phyloP scores from a whole-genome alignment of 1,140 invertebrate species.

The Tetramorium alpestre region DNA sequence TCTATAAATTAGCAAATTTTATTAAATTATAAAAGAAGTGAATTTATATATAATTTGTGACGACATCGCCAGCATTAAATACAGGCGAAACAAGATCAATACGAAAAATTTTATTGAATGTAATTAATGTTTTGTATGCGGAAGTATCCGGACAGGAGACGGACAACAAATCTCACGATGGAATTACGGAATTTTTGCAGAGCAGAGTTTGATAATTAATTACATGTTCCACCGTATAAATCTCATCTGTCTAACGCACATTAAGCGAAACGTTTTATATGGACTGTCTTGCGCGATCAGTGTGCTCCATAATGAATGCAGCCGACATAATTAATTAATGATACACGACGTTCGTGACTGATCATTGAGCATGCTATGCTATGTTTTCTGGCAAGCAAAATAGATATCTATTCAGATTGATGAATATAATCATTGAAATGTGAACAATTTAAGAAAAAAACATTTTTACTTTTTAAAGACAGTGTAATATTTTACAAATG shows the following conservation, averaged over 20 bases:
- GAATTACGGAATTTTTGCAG: slow-evolving; percentile 47
- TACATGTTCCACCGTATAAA: slow-evolving; percentile 57
- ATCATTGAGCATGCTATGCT: slow-evolving; percentile 28
- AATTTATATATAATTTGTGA: background rate
- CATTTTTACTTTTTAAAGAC: background rate
- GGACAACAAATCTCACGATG: background rate
- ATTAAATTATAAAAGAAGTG: background rate
- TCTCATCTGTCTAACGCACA: slow-evolving; percentile 52
- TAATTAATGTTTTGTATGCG: slow-evolving; percentile 45
- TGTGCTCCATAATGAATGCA: slow-evolving; percentile 60
- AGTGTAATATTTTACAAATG: background rate
- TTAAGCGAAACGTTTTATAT: slow-evolving; percentile 64
- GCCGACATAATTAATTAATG: slow-evolving; percentile 67
- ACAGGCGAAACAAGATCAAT: background rate
- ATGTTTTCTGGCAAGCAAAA: slow-evolving; percentile 26
- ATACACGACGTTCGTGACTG: slow-evolving; percentile 43
- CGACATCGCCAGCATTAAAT: too few species aligned
- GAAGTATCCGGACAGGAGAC: slow-evolving; percentile 9
- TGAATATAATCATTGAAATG: background rate
- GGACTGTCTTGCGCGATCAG: slow-evolving; percentile 65
- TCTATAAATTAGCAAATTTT: background rate
- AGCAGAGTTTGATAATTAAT: slow-evolving; percentile 69
- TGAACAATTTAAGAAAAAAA: slow-evolving; percentile 54
- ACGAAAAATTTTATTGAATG: background rate
- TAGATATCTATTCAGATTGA: background rate